phyloP scores from a whole-genome alignment of 2,888 invertebrate genomes.

The Beris morrisii region DNA sequence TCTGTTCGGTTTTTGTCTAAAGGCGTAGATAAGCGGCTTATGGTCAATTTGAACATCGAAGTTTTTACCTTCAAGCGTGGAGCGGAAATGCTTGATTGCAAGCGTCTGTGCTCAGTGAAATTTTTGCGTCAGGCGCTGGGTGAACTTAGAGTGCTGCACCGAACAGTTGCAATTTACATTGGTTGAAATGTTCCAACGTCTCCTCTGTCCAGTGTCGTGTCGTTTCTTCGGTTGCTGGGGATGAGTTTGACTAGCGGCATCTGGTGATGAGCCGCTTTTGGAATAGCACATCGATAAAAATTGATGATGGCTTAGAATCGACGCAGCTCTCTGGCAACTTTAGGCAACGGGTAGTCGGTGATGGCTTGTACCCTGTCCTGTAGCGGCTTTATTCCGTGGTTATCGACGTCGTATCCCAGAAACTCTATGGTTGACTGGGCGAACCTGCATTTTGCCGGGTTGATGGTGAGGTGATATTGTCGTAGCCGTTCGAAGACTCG shows the following conservation, averaged over 20 bases:
- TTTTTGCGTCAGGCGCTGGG: not conserved
- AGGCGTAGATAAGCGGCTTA: no score
- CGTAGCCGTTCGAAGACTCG: constrained; percentile 38
- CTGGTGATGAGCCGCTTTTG: constrained; percentile 26
- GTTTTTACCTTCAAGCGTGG: no score
- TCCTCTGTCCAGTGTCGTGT: constrained; percentile 15
- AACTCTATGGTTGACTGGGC: constrained; percentile 10
- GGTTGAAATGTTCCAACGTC: not conserved
- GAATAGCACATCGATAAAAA: constrained; percentile 40
- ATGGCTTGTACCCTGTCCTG: constrained; percentile 25
- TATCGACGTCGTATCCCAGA: constrained; percentile 22
- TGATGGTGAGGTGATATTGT: constrained; percentile 40
- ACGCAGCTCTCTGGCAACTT: constrained; percentile 4
- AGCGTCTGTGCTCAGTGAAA: not conserved
- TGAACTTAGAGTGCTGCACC: not conserved
- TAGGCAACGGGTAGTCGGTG: constrained; percentile 1
- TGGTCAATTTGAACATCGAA: not conserved
- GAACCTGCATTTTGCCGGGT: constrained; percentile 37
- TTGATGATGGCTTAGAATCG: constrained; percentile 29
- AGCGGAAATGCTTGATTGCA: not conserved
- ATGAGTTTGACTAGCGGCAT: constrained; percentile 21
- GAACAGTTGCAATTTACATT: not conserved
- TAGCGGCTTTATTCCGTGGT: constrained; percentile 36
- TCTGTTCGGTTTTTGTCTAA: no score
- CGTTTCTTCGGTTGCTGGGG: constrained; percentile 37